A percentile compares a stretch with the other conserved stretches of the same genome.
phyloP scores from a whole-genome alignment of 1,140 invertebrate genomes.

The Caerostris extrusa region DNA sequence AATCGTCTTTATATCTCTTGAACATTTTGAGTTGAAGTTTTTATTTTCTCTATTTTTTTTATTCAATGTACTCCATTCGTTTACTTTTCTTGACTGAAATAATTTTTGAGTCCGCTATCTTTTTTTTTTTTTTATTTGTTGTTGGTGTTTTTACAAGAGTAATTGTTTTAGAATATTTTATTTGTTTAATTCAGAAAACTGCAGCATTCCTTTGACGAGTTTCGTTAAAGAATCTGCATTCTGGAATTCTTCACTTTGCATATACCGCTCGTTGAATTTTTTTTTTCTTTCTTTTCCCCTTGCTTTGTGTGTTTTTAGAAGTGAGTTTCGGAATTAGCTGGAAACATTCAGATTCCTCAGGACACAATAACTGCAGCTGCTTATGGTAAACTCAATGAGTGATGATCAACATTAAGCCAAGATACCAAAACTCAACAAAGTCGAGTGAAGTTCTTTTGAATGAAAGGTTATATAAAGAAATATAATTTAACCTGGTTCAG shows the following conservation, averaged over 20 bases:
- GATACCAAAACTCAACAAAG: too few relatives aligned
- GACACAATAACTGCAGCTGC: slow-evolving; percentile 56
- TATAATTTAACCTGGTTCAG: too few relatives aligned
- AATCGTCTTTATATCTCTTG: neutral
- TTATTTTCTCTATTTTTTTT: neutral
- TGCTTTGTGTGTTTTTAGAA: neutral
- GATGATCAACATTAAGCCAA: slow-evolving; percentile 32
- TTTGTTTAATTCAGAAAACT: slow-evolving; percentile 65
- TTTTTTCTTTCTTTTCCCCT: too few relatives aligned
- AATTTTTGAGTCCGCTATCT: neutral
- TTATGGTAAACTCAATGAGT: slow-evolving; percentile 63
- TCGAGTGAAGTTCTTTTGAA: too few relatives aligned
- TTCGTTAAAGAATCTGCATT: neutral
- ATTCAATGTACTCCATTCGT: neutral
- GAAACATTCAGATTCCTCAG: slow-evolving; percentile 22
- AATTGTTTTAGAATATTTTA: neutral
- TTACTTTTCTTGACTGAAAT: neutral
- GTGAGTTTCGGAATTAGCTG: neutral
- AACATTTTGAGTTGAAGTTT: neutral
- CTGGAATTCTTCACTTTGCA: slow-evolving; percentile 40
- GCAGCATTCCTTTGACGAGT: neutral
- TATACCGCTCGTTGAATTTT: neutral
- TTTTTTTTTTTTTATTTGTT: too few relatives aligned
- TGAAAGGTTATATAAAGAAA: too few relatives aligned
- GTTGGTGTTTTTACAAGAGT: neutral